Percentiles rank a stretch among this genome's conserved stretches.
Conservation (phyloP, 2,797 vertebrate genomes). For the Phoxinus dragarum region DNA sequence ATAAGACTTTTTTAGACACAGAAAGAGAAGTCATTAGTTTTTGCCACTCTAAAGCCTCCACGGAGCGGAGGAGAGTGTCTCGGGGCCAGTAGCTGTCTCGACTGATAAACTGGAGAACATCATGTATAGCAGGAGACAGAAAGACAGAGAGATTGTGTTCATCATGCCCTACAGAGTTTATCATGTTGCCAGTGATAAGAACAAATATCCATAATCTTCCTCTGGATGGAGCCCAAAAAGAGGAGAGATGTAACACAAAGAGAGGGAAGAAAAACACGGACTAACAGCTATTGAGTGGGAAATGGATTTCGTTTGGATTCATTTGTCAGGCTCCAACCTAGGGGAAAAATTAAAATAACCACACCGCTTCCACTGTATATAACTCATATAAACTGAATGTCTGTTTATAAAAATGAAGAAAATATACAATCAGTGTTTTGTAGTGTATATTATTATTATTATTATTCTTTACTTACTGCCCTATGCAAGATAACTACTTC, state of each 20-base stretch:
- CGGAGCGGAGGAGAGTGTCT: slow-evolving; percentile 5
- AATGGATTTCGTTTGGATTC: slow-evolving; percentile 28
- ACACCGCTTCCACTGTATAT: slow-evolving; percentile 55
- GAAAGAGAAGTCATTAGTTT: slow-evolving; percentile 11
- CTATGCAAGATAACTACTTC: slow-evolving; percentile 64
- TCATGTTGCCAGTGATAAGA: slow-evolving; percentile 38
- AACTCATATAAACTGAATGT: slow-evolving; percentile 58
- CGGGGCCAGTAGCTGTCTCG: slow-evolving; percentile 25
- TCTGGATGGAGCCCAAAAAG: slow-evolving; percentile 39
- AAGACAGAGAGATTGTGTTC: slow-evolving; percentile 35
- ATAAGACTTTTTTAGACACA: not conserved
- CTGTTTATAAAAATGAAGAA: slow-evolving; percentile 58
- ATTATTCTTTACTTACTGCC: slow-evolving; percentile 52
- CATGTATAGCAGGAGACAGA: slow-evolving; percentile 28
- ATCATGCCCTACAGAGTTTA: slow-evolving; percentile 42
- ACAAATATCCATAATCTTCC: slow-evolving; percentile 50
- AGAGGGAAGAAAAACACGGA: slow-evolving; percentile 25
- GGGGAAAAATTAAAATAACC: slow-evolving; percentile 5
- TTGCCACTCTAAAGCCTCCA: not conserved
- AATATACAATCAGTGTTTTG: slow-evolving; percentile 63
- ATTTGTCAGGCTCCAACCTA: slow-evolving; percentile 23
- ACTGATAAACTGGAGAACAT: slow-evolving; percentile 33
- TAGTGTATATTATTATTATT: slow-evolving; percentile 48
- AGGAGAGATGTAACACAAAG: slow-evolving; percentile 37
- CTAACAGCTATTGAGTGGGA: slow-evolving; percentile 32